Conservation (phyloP, 2,888 invertebrate genomes). For the Sphecodes monilicornis region DNA sequence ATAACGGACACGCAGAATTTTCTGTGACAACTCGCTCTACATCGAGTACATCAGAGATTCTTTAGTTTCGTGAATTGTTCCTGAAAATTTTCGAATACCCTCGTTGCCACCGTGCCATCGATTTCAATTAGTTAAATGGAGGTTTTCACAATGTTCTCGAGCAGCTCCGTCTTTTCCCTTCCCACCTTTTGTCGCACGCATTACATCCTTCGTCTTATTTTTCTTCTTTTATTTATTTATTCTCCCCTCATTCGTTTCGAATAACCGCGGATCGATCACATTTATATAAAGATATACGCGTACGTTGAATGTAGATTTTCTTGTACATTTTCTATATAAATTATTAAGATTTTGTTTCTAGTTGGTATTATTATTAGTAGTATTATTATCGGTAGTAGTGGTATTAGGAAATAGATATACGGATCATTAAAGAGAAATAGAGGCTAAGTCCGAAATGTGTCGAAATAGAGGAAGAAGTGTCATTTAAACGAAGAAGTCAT, state of each 20-base stretch:
- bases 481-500: slow-evolving; percentile 39
- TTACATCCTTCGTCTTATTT: slow-evolving; percentile 7
- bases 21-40: background rate
- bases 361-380: slow-evolving; percentile 69
- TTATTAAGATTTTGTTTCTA: slow-evolving; percentile 76
- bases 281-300: slow-evolving; percentile 77
- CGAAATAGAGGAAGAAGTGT: slow-evolving; percentile 32
- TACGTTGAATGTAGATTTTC: slow-evolving; percentile 83
- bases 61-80: slow-evolving; percentile 27
- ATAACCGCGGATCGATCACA: slow-evolving; percentile 71
- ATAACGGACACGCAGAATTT: background rate
- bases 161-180: slow-evolving; percentile 45
- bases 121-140: slow-evolving; percentile 9
- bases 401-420: slow-evolving; percentile 40
- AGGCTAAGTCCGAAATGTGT: slow-evolving; percentile 66
- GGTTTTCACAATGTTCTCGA: slow-evolving; percentile 43
- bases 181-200: slow-evolving; percentile 52
- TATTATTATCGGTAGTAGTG: slow-evolving; percentile 50
- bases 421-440: slow-evolving; percentile 56
- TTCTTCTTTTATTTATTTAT: slow-evolving; percentile 74
- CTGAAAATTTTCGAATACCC: slow-evolving; percentile 30
- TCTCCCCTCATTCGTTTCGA: slow-evolving; percentile 69
- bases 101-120: slow-evolving; percentile 22
- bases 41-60: slow-evolving; percentile 5
- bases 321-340: slow-evolving; percentile 82